Evolutionary conservation across 2,888 invertebrate species (phyloP).

Genomic region (Sthenelais limicola): DNA sequence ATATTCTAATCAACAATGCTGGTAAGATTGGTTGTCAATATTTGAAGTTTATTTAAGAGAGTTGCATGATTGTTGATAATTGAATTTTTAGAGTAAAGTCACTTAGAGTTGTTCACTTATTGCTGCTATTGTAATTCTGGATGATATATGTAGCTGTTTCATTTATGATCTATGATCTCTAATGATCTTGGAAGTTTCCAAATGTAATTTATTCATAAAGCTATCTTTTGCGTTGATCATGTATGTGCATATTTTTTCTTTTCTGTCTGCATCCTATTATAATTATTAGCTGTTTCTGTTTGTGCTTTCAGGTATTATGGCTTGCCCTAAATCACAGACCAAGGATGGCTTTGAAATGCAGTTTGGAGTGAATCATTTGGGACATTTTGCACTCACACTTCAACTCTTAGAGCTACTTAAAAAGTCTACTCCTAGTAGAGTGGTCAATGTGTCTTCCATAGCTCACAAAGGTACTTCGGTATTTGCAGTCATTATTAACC

Average conservation of each 20-base stretch:
- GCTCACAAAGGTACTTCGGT: slow-evolving; percentile 15
- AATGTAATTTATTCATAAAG: not conserved
- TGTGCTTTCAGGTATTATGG: slow-evolving; percentile 41
- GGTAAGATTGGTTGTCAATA: too few species aligned
- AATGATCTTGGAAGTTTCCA: too few species aligned
- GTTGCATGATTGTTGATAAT: too few species aligned
- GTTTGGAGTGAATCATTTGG: slow-evolving; percentile 54
- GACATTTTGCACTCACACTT: slow-evolving; percentile 63
- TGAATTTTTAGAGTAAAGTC: too few species aligned
- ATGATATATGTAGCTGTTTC: too few species aligned
- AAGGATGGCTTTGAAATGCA: slow-evolving; percentile 51
- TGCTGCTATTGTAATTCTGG: too few species aligned
- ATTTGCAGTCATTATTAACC: too few species aligned
- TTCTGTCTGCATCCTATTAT: too few species aligned
- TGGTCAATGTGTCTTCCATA: slow-evolving; percentile 60
- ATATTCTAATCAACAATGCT: slow-evolving; percentile 55
- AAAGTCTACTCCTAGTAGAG: slow-evolving; percentile 58
- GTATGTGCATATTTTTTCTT: too few species aligned
- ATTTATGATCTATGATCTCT: too few species aligned
- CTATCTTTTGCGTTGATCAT: not conserved
- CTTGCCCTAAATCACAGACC: slow-evolving; percentile 42
- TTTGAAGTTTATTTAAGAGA: too few species aligned
- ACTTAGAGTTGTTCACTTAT: too few species aligned
- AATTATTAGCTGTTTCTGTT: not conserved
- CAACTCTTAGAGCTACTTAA: slow-evolving; percentile 62